These are phyloP conservation scores for Valencia hispanica DNA, from an alignment of 2,797 vertebrate species.

Conservation along the genomic window DNA sequence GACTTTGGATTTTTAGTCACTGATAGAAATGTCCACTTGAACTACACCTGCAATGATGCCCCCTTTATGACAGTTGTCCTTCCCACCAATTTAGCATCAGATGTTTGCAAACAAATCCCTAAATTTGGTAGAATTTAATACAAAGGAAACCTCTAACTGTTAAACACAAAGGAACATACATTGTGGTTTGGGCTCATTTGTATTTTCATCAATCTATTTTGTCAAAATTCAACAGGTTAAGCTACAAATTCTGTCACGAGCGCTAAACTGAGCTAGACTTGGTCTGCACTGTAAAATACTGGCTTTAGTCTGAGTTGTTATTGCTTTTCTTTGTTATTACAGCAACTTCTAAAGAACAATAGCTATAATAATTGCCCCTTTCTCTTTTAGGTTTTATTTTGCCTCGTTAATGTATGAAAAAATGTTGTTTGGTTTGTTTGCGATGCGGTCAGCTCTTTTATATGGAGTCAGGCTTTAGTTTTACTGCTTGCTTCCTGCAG, in stretches of 20 bases:
- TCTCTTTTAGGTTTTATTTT: conserved; percentile 10
- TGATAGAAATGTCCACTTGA: background rate
- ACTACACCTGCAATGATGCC: background rate
- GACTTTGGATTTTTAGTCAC: too few species aligned
- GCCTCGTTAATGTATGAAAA: background rate
- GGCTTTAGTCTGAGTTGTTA: background rate
- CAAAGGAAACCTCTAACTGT: background rate
- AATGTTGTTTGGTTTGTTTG: conserved; percentile 34
- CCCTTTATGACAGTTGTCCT: background rate
- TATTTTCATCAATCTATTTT: background rate
- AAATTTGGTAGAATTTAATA: background rate
- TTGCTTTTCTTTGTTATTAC: background rate
- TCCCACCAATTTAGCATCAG: background rate
- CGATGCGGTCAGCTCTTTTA: conserved; percentile 12
- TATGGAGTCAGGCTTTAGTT: conserved; percentile 49
- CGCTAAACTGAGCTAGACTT: background rate
- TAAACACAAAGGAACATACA: background rate
- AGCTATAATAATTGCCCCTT: background rate
- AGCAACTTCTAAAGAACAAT: background rate
- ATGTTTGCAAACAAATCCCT: background rate
- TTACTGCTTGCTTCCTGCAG: conserved; percentile 23
- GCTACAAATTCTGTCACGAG: background rate
- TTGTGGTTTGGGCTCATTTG: too few species aligned
- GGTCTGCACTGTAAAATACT: background rate
- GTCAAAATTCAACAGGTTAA: background rate